Base-by-base conservation (phyloP, 2,888 invertebrate genomes). In the Galerucella pusilla region DNA sequence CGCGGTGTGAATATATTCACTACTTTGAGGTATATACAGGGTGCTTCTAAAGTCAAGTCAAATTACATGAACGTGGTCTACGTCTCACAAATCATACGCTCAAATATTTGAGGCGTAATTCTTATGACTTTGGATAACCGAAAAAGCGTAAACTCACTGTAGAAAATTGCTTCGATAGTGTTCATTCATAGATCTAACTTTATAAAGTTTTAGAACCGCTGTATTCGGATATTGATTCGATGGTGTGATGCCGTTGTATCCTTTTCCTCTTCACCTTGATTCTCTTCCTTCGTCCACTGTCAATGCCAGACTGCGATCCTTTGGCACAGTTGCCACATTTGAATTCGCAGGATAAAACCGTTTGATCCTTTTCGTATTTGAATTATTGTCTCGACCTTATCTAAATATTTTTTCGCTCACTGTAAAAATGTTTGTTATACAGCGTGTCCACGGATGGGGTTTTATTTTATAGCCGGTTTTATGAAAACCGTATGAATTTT, bases 241-340 rank as follows among this genome's bases (percentile, higher is more conserved):
- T 42, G 42, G 11, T 46, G 45, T 45, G 64, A 45, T 42, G 64
- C 45, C 64, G 71, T 11, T 54, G 70, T 71, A 52, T 71, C 70
- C 63, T 71, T 52, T 71, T 71, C 70, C 42, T n/a, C 16, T 71
- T 71, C 71, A 69, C 69, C 69, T 69, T 69, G 69, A 57, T 14
- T 42, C 52, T 42, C 54, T 65, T 52, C 65, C 57, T 71, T 71
- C 64, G 45, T 65, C 20, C 71, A 71, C n/a, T 71, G 65, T 71
- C 71, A 71, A 71, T 71, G 71, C 57, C 71, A 65, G 64, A 64
- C 64, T 64, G 64, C 64, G 64, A 64, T 64, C 64, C 42, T 61
- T 61, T 35, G 64, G 46, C 64, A 46, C 10, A 42, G 64, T 64
- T 64, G 64, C 64, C 64, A 64, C 20, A 16, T 45, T 64, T 63